Evolutionary conservation across 1,140 invertebrate genomes (phyloP), one percentile per base, ranked within the genome.

Genomic region (Rhynchophorus ferrugineus): DNA sequence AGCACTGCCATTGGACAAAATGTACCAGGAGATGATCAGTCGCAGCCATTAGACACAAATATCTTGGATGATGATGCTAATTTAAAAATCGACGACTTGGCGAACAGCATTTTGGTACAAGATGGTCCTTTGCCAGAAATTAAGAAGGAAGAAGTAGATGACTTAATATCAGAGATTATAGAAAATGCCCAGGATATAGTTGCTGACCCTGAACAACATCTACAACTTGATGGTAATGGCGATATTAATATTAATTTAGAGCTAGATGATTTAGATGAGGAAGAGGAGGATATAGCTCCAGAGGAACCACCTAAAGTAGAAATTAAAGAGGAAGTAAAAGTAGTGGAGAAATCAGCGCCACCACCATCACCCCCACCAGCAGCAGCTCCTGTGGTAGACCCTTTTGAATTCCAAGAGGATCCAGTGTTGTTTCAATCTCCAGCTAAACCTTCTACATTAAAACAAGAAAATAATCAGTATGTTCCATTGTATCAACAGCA

Each of bases 381-480:
- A 6, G 41, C 19, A 7, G 39, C 49, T 18, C 45, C 55, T 1
- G 71, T 75, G 48, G 69, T 78, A 0, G 77, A 78, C 61, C 72
- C 67, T 19, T 69, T 69, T 59, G 67, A 69, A 49, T 69, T 69
- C 52, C 61, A 66, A 54, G 67, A 69, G 52, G 67, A 69, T 35
- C 64, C 65, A 1, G 61, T 65, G 21, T 55, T 64, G 20, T 64
- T 63, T 42, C 56, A 66, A 37, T 57, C 54, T 17, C 43, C 57
- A 11, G 59, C 50, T 3, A 61, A 60, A 44, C 53, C 50, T 13
- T 55, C 50, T 19, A 24, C 49, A n/a, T 11, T 47, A 20, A 57
- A 59, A 45, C 59, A 57, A 45, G 59, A 42, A 33, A 44, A 18
- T 19, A 51, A 37, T 20, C 45, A 58, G 44, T 48, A 52, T 37